Evolutionary conservation across 2,888 invertebrate genomes (phyloP), one percentile per base, ranked within the genome.

Genomic region (Cancer borealis): DNA sequence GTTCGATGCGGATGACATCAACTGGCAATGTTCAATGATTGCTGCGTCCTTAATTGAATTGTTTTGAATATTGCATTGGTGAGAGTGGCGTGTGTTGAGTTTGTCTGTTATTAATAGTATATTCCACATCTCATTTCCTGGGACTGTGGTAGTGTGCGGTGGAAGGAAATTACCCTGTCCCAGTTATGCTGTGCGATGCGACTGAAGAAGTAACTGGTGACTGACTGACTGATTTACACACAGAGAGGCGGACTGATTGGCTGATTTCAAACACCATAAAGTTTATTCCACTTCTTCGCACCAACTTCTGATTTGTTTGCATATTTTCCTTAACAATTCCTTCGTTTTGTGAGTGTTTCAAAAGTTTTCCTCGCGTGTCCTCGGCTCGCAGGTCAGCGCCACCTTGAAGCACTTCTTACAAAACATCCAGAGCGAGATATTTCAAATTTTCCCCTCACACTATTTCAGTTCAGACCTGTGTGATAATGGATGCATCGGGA

Each of bases 231-330:
- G 73, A 73, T 26, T 26, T 26, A 73, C 73, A n/a, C n/a, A 73
- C n/a, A 73, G 73, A 73, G n/a, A 73, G 73, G n/a, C 73, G 26
- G 84, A 39, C 39, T 84, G 84, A 84, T 84, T 84, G 84, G 84
- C 14, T 39, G 84, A 39, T 84, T 84, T 30, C 84, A 30, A 84
- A 39, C 84, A 84, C 84, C 84, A 84, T 8, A 30, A 84, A 39
- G 84, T 84, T 84, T 84, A 14, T n/a, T 79, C 73, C 17, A 14
- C 84, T 39, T 84, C 39, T 84, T 30, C 30, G 84, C 84, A 12
- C 84, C 30, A 84, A 84, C 39, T 84, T 84, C 26, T 79, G 73
- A 79, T 79, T 84, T 84, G 84, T 39, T 84, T 84, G 84, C 84
- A 39, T 84, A 84, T 84, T 84, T 84, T 39, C 30, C 39, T 39